Percentiles rank a stretch among this genome's conserved stretches.
Evolutionary conservation across 2,888 invertebrate genomes (phyloP).

Genomic region (Myopa tessellatipennis): DNA sequence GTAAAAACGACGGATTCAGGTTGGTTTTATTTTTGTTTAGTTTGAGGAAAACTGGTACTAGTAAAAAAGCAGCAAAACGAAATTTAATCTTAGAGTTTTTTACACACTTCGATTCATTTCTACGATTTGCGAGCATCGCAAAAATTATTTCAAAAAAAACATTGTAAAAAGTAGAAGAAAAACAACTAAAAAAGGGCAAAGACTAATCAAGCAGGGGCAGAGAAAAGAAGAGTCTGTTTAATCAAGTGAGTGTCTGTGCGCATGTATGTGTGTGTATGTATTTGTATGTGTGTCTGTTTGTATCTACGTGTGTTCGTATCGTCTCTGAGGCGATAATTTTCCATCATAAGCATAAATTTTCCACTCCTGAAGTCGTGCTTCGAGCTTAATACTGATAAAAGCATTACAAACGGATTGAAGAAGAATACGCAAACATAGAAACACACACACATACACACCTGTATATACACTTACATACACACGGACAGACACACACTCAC

Average conservation of each 20-base stretch:
- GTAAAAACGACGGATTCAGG: no score
- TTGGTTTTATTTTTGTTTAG: no score
- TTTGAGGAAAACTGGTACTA: no score
- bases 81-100: no score
- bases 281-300: not conserved
- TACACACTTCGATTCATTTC: no score
- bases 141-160: not conserved
- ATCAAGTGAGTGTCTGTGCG: not conserved
- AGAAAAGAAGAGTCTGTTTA: slow-evolving; percentile 20
- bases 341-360: slow-evolving; percentile 16
- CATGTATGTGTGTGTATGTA: not conserved
- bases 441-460: not conserved
- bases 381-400: not conserved
- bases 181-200: not conserved
- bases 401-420: not conserved
- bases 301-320: slow-evolving; percentile 1
- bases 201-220: not conserved
- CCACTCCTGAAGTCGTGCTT: slow-evolving; percentile 22
- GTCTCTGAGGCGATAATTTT: slow-evolving; percentile 4
- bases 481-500: not conserved
- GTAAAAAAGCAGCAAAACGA: no score
- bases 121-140: no score
- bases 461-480: not conserved
- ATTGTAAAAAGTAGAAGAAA: not conserved
- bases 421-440: not conserved